Percentiles rank a stretch among this genome's conserved stretches.
These are phyloP conservation scores for Diuraphis noxia DNA, from an alignment of 1,140 invertebrate species.

Conservation along the genomic window DNA sequence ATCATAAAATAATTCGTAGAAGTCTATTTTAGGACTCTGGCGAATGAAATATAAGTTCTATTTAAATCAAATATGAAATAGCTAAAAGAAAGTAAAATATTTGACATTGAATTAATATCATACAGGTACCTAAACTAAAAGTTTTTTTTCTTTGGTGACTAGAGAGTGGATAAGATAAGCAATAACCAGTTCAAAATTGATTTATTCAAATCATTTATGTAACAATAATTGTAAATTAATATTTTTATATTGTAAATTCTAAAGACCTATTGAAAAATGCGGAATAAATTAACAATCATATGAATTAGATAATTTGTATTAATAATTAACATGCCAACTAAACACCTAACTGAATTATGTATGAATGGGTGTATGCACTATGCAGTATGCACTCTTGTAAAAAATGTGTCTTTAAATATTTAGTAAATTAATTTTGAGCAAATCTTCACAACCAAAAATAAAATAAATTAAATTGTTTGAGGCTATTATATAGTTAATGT, in stretches of 20 bases:
- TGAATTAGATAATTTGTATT: too few species aligned
- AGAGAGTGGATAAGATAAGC: not conserved
- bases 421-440: not conserved
- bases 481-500: not conserved
- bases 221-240: not conserved
- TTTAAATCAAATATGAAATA: too few species aligned
- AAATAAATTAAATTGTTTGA: not conserved
- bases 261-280: too few species aligned
- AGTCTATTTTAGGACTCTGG: not conserved
- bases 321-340: too few species aligned
- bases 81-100: not conserved
- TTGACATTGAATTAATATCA: not conserved
- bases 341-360: not conserved
- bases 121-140: not conserved
- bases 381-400: not conserved
- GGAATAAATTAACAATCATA: too few species aligned
- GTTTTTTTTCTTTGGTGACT: not conserved
- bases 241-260: not conserved
- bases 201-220: slow-evolving; percentile 6
- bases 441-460: not conserved
- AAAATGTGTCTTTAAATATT: not conserved
- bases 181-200: not conserved
- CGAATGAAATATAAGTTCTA: not conserved
- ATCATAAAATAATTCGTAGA: not conserved
- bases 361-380: not conserved